These are phyloP conservation scores for Gila orcuttii DNA, from an alignment of 2,113 vertebrate genomes.

Conservation along the genomic window DNA sequence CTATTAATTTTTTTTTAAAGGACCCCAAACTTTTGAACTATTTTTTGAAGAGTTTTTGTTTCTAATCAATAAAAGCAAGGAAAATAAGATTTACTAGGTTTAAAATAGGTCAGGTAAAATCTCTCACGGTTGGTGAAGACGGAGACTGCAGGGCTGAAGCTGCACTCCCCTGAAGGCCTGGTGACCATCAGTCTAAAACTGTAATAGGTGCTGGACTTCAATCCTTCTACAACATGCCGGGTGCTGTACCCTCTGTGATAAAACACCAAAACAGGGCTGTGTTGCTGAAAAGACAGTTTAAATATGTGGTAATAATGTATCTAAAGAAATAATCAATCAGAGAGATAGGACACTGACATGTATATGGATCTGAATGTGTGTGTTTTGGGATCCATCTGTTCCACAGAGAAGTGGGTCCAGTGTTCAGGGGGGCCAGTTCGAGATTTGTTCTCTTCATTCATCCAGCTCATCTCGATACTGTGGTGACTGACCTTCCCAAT, in stretches of 20 bases:
- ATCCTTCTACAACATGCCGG: conserved; percentile 29
- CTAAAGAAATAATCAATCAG: not conserved
- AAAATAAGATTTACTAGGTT: not conserved
- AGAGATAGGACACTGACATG: conserved; percentile 34
- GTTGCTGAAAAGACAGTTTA: not conserved
- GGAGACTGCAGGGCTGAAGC: conserved; percentile 42
- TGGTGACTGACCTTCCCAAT: conserved; percentile 69
- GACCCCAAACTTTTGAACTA: not conserved
- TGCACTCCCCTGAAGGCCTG: conserved; percentile 40
- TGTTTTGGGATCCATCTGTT: conserved; percentile 65
- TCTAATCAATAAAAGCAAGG: not conserved
- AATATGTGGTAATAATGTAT: not conserved
- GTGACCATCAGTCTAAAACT: conserved; percentile 49
- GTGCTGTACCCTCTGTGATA: conserved; percentile 46
- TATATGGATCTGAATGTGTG: conserved; percentile 55
- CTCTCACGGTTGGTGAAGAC: conserved; percentile 49
- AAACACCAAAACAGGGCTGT: not conserved
- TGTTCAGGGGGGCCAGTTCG: conserved; percentile 38
- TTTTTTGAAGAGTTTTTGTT: not conserved
- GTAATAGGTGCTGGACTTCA: conserved; percentile 44
- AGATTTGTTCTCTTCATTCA: conserved; percentile 49
- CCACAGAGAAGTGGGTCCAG: conserved; percentile 63
- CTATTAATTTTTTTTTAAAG: no score
- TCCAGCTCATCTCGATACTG: conserved; percentile 69
- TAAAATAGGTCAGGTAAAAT: not conserved